phyloP scores from a whole-genome alignment of 2,888 invertebrate genomes.

The Diarsia rubi region DNA sequence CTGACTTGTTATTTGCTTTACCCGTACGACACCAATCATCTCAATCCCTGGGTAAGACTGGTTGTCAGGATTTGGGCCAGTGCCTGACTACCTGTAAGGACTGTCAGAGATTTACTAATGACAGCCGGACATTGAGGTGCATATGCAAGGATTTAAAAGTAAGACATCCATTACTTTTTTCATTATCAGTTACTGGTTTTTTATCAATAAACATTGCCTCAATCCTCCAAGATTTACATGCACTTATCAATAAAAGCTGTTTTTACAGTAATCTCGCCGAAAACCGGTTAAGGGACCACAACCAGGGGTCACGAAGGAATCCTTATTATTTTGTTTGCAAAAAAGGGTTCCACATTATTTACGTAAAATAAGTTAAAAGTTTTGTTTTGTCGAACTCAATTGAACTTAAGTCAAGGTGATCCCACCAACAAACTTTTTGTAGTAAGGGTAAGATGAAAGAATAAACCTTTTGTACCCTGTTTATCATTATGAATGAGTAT shows the following conservation, averaged over 20 bases:
- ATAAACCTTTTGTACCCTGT: neutral
- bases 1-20: too few relatives aligned
- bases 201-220: slow-evolving; percentile 8
- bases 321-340: slow-evolving; percentile 4
- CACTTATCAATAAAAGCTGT: slow-evolving; percentile 17
- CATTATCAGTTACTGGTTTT: neutral
- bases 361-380: slow-evolving; percentile 24
- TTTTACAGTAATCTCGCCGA: slow-evolving; percentile 28
- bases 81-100: too few relatives aligned
- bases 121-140: too few relatives aligned
- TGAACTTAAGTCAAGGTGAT: slow-evolving; percentile 55
- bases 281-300: slow-evolving; percentile 24
- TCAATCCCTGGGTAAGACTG: too few relatives aligned
- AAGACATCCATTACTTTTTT: neutral
- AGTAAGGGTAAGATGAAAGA: neutral
- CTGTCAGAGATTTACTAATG: too few relatives aligned
- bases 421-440: neutral
- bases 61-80: too few relatives aligned
- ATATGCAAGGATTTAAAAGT: neutral
- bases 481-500: neutral
- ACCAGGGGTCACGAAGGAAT: slow-evolving; percentile 10
- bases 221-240: slow-evolving; percentile 4
- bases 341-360: slow-evolving; percentile 30
- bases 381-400: slow-evolving; percentile 30
- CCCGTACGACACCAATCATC: too few relatives aligned